Evolutionary conservation across 2,888 invertebrate species (phyloP).

Genomic region (Leptinotarsa rubiginosa): DNA sequence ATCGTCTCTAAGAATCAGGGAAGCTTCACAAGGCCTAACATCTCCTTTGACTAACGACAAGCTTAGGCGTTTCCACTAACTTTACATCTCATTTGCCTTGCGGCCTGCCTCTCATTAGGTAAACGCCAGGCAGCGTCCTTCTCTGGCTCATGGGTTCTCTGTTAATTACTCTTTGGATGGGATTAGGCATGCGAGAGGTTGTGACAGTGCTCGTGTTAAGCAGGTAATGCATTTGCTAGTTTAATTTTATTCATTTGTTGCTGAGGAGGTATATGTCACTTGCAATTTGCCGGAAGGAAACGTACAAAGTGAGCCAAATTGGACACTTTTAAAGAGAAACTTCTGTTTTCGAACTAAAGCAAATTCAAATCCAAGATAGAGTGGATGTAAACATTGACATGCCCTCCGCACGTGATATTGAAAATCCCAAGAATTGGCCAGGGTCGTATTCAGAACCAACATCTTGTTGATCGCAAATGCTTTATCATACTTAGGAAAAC

Average conservation of each 20-base stretch:
- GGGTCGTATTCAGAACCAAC: too few relatives aligned
- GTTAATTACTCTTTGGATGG: slow-evolving; percentile 68
- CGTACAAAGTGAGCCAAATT: background rate
- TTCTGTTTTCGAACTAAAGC: too few relatives aligned
- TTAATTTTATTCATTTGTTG: slow-evolving; percentile 12
- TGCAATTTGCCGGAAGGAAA: background rate
- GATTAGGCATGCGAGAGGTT: slow-evolving; percentile 67
- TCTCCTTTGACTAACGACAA: slow-evolving; percentile 32
- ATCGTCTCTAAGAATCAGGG: too few relatives aligned
- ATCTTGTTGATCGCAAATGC: too few relatives aligned
- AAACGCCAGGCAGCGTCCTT: slow-evolving; percentile 66
- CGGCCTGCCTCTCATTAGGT: slow-evolving; percentile 64
- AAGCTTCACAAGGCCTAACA: background rate
- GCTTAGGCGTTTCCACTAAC: slow-evolving; percentile 55
- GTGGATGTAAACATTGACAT: too few relatives aligned
- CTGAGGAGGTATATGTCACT: slow-evolving; percentile 1
- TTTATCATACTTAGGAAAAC: too few relatives aligned
- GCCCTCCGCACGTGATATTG: too few relatives aligned
- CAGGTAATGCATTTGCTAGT: slow-evolving; percentile 61
- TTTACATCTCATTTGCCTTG: slow-evolving; percentile 60
- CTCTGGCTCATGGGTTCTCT: slow-evolving; percentile 66
- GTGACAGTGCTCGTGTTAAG: slow-evolving; percentile 63
- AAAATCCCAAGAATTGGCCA: too few relatives aligned
- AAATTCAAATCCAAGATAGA: too few relatives aligned
- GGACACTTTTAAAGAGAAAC: too few relatives aligned